These are phyloP conservation scores for Hyles lineata DNA, from an alignment of 2,888 invertebrate species.

Conservation along the genomic window DNA sequence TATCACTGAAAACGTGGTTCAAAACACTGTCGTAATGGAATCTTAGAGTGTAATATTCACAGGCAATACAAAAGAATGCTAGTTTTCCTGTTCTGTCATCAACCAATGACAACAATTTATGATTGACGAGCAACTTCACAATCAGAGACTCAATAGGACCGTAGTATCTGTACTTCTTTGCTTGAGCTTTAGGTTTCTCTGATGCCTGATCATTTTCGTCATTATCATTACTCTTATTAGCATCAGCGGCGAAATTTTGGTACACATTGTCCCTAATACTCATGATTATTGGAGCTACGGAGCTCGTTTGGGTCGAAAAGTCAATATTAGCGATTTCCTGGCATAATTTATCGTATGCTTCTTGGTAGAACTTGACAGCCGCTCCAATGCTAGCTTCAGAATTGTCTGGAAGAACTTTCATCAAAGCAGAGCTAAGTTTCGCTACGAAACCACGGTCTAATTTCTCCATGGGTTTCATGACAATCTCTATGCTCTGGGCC, in stretches of 20 bases:
- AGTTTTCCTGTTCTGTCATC: conserved; percentile 79
- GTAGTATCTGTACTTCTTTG: conserved; percentile 77
- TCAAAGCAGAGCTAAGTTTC: conserved; percentile 66
- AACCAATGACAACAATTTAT: conserved; percentile 71
- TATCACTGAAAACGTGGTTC: conserved; percentile 77
- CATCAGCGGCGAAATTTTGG: conserved; percentile 74
- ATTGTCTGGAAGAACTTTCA: conserved; percentile 72
- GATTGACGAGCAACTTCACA: conserved; percentile 66
- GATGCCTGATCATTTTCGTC: conserved; percentile 69
- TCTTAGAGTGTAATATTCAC: conserved; percentile 77
- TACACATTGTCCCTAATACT: conserved; percentile 81
- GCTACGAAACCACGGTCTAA: conserved; percentile 65
- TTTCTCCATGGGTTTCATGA: conserved; percentile 67
- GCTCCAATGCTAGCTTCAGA: conserved; percentile 74
- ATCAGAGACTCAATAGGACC: conserved; percentile 76
- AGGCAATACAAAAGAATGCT: conserved; percentile 79
- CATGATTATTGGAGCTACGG: conserved; percentile 80
- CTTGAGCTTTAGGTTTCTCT: conserved; percentile 72
- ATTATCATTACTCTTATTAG: conserved; percentile 75
- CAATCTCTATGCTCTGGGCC: conserved; percentile 59
- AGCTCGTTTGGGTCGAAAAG: conserved; percentile 69
- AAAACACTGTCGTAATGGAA: conserved; percentile 79
- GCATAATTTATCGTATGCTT: conserved; percentile 65
- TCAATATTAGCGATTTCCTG: conserved; percentile 65
- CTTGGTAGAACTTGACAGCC: conserved; percentile 72